These are phyloP conservation scores for Gortyna flavago DNA, from an alignment of 2,888 invertebrate species.

Conservation along the genomic window DNA sequence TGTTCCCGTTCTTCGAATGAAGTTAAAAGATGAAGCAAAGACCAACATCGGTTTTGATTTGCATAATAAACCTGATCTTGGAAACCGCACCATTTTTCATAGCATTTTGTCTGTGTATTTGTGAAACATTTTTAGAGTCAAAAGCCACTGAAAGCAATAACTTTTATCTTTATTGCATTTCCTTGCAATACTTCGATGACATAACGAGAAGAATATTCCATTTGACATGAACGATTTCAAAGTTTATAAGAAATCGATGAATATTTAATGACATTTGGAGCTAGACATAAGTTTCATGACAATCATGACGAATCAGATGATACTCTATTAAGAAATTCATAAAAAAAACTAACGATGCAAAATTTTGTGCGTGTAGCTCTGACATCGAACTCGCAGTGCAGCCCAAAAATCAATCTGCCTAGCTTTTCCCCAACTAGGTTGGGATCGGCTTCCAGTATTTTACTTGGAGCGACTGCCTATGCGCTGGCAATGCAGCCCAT, in stretches of 20 bases:
- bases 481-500: not conserved
- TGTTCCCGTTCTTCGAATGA: not conserved
- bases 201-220: constrained; percentile 23
- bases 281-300: constrained; percentile 13
- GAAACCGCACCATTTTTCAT: not conserved
- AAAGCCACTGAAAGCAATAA: not conserved
- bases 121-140: not conserved
- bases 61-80: not conserved
- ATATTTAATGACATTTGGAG: not conserved
- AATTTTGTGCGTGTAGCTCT: not conserved
- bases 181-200: constrained; percentile 9
- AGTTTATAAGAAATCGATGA: constrained; percentile 23
- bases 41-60: not conserved
- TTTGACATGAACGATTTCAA: constrained; percentile 30
- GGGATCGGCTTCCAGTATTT: not conserved
- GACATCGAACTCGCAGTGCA: not conserved
- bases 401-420: not conserved
- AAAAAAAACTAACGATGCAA: not conserved
- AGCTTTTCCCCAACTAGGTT: not conserved
- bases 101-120: not conserved
- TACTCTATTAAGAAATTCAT: too few relatives aligned
- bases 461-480: not conserved
- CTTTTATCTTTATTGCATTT: constrained; percentile 32
- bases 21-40: not conserved
- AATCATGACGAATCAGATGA: constrained; percentile 24